Percentiles rank a stretch among this genome's conserved stretches.
phyloP scores from a whole-genome alignment of 2,113 vertebrate species.

The Labrus mixtus region DNA sequence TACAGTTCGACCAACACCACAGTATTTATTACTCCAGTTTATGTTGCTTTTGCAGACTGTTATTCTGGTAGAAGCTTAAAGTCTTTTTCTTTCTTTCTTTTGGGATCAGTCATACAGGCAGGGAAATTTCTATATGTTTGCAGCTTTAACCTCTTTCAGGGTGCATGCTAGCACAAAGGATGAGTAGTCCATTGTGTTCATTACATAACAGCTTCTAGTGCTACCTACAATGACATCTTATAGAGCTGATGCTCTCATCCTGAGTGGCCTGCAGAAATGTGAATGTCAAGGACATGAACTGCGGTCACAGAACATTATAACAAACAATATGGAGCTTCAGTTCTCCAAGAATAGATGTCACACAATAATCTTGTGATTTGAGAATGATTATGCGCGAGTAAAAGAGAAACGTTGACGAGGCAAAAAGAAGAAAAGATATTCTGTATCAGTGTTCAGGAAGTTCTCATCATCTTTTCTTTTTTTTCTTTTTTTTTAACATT shows the following conservation, averaged over 20 bases:
- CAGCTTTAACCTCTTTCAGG: not conserved
- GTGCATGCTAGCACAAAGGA: not conserved
- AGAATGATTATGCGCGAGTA: constrained; percentile 1
- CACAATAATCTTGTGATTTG: constrained; percentile 6
- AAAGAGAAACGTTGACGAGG: not conserved
- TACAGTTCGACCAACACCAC: too few relatives aligned
- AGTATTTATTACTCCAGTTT: too few relatives aligned
- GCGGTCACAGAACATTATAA: constrained; percentile 5
- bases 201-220: constrained; percentile 53
- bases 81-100: not conserved
- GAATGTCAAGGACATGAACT: constrained; percentile 4
- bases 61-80: too few relatives aligned
- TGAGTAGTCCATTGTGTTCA: not conserved
- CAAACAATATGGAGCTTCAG: not conserved
- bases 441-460: too few relatives aligned
- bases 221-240: constrained; percentile 46
- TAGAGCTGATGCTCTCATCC: constrained; percentile 23
- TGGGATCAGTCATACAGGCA: too few relatives aligned
- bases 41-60: too few relatives aligned
- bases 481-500: too few relatives aligned
- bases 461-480: too few relatives aligned
- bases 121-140: not conserved
- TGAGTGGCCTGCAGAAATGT: constrained; percentile 16
- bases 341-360: constrained; percentile 29
- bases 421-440: too few relatives aligned